Evolutionary conservation across 2,797 vertebrate species (phyloP), one percentile per base, ranked within the genome.

Genomic region (Cottoperca gobio): DNA sequence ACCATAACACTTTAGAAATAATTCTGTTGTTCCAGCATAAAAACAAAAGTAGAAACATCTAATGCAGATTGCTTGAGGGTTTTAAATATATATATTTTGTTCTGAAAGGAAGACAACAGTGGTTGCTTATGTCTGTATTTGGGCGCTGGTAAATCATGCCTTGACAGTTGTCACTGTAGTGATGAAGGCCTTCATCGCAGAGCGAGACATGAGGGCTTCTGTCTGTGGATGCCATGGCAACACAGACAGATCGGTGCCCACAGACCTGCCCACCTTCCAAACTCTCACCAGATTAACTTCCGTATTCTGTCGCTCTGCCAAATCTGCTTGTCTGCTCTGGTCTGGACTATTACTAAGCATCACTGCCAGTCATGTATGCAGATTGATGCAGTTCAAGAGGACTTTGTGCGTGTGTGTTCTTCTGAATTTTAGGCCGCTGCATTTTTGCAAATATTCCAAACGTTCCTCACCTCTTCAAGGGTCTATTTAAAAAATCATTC

Each of bases 181-280:
- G 83, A 87, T 87, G 65, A 86, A 88, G 74, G 79, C 73, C 58
- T 82, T 79, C 50, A 61, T 79, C 2, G 19, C 49, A 45, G 52
- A 88, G 72, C 0, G 9, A 79, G 64, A 79, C 76, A 65, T 12
- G 59, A 73, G 57, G 83, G 68, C 40, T 85, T 67, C 74, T 78
- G 19, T 80, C 83, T 67, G 52, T 76, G 70, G 83, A 28, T 85
- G 71, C 74, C 86, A 88, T 84, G 81, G 81, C 79, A 87, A 91
- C 83, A 2, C 60, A 66, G 65, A 70, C 39, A 58, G 58, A 70
- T 58, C 2, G 8, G 8, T 33, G 31, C 33, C 31, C 33, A 6
- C 8, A n/a, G 31, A 78, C 79, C 83, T 80, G 31, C 71, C 68
- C 70, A 68, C 70, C 73, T 78, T 61, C 54, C 39, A 54, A 55